Evolutionary conservation across 2,113 vertebrate genomes (phyloP).

Genomic region (Sorex fumeus): DNA sequence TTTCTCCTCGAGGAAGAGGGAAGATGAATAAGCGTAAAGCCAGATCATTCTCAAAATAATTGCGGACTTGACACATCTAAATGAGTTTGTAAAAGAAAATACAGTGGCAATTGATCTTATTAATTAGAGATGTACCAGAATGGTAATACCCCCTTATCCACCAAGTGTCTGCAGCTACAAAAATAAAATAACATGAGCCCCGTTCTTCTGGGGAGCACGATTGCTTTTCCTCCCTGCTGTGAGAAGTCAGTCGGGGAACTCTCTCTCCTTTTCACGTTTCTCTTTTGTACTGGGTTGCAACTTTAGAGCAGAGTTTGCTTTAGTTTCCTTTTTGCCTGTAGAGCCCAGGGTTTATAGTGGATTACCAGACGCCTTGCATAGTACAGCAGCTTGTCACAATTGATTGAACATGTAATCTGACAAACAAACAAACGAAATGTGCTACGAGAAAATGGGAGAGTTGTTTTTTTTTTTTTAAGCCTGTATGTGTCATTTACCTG

Average conservation of each 20-base stretch:
- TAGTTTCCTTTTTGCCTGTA: constrained; percentile 37
- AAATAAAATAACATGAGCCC: constrained; percentile 85
- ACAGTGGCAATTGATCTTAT: constrained; percentile 89
- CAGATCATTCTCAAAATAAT: constrained; percentile 91
- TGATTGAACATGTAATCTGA: constrained; percentile 78
- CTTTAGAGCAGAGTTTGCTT: constrained; percentile 1
- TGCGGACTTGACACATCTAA: constrained; percentile 89
- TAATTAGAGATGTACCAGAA: constrained; percentile 89
- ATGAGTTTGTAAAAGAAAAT: constrained; percentile 91
- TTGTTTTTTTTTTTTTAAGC: constrained; percentile 20
- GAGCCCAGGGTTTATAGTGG: constrained; percentile 77
- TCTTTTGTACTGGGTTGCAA: not conserved
- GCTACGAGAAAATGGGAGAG: constrained; percentile 77
- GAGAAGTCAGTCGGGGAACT: constrained; percentile 53
- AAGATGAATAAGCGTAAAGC: constrained; percentile 89
- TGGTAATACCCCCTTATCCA: constrained; percentile 85
- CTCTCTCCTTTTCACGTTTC: not conserved
- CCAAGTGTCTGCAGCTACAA: constrained; percentile 85
- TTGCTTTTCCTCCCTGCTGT: constrained; percentile 51
- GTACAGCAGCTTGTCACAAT: constrained; percentile 83
- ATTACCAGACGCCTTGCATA: constrained; percentile 56
- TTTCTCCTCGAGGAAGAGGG: constrained; percentile 88
- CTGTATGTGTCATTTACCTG: constrained; percentile 34
- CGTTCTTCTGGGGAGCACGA: constrained; percentile 81
- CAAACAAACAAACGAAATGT: constrained; percentile 80